Conservation (phyloP, 2,888 invertebrate genomes). For the Ornithoptera priamus region DNA sequence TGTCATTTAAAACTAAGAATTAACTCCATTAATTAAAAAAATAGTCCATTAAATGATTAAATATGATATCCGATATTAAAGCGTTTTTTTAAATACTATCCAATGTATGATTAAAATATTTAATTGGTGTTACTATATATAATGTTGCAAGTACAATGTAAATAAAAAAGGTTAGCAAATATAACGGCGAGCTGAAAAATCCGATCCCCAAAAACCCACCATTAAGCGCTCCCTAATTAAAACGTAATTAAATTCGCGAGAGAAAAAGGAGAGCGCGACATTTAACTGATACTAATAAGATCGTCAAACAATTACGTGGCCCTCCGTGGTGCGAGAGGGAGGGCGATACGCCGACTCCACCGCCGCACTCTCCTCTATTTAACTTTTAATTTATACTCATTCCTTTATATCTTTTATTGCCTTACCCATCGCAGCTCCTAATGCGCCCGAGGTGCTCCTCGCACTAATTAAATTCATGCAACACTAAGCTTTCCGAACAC, state of each 20-base stretch:
- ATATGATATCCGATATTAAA: too few relatives aligned
- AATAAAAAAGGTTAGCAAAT: background rate
- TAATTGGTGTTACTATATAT: background rate
- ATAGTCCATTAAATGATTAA: too few relatives aligned
- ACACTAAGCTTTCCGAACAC: conserved; percentile 71
- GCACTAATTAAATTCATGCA: conserved; percentile 80
- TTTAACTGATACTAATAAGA: conserved; percentile 81
- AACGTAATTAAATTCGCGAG: conserved; percentile 77
- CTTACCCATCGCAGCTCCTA: conserved; percentile 80
- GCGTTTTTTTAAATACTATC: too few relatives aligned
- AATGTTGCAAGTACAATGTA: background rate
- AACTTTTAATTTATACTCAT: conserved; percentile 81
- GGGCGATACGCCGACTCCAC: conserved; percentile 33
- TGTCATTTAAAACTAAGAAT: too few relatives aligned
- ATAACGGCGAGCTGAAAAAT: conserved; percentile 35
- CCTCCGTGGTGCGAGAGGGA: conserved; percentile 51
- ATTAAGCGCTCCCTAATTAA: conserved; percentile 75
- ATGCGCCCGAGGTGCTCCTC: conserved; percentile 79
- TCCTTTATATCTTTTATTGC: conserved; percentile 81
- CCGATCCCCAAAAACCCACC: conserved; percentile 61
- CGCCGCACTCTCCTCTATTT: conserved; percentile 70
- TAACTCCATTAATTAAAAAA: too few relatives aligned
- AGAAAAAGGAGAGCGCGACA: conserved; percentile 76
- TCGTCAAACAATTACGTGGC: conserved; percentile 79
- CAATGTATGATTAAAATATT: background rate